Base-by-base conservation (phyloP, 2,113 vertebrate genomes). In the Numida meleagris region DNA sequence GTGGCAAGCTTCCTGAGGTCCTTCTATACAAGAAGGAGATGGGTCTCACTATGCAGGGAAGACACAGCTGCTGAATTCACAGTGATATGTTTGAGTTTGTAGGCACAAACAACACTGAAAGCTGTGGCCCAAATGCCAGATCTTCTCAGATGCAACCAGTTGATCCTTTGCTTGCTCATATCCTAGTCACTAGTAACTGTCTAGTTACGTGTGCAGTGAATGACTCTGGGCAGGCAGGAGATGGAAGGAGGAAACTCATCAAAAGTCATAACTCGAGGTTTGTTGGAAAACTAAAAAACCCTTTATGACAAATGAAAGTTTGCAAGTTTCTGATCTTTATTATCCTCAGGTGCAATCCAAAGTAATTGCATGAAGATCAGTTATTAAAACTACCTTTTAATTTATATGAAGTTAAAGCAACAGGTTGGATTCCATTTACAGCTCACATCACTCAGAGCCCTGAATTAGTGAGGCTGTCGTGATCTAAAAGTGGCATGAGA, bases 51-150 rank as follows among this genome's bases (percentile, higher is more conserved):
- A 68, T 63, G 51, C 25, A 66, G 66, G 80, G 80, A 91, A 96
- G 88, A 51, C 23, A 7, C 90, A 96, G 96, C 94, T 93, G 92
- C 88, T 87, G 94, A 94, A 91, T 92, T 96, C 3, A 6, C 91
- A 93, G 89, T 21, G 45, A 55, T 63, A 71, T 66, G 25, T 96
- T 82, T 95, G 80, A 96, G 94, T 94, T 87, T 59, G 81, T 58
- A 82, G 89, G 43, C 57, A 86, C 82, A 68, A 86, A 78, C 63
- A 40, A 45, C 33, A 33, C 1, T 31, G 77, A 93, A 87, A 96
- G 59, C 57, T 83, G 15, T 71, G 40, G 40, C 63, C 71, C 68
- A 66, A 92, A 33, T 63, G 34, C 48, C 38, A n/a, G 75, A 89
- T 78, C 51, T 97, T 95, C 93, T 87, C 46, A 24, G 78, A 82